Base-by-base conservation (phyloP, 2,113 vertebrate genomes). In the Bubo scandiacus region DNA sequence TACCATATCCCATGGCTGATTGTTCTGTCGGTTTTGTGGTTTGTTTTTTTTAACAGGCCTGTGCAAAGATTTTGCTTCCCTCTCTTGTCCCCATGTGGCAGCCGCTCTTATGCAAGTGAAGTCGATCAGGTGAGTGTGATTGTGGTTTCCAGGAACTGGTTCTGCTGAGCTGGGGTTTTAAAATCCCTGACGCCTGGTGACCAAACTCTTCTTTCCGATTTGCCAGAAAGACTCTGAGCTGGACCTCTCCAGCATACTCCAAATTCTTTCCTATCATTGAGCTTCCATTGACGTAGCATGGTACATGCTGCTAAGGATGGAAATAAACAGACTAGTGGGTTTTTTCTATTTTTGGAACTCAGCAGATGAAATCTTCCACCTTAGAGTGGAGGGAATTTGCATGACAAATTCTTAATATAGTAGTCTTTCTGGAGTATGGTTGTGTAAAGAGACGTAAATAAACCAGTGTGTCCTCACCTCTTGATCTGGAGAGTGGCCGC, bases 51-150 rank as follows among this genome's bases (percentile, higher is more conserved):
- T 84, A 66, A 65, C 92, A 98, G 98, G 67, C 58, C 36, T 3
- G 3, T 90, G 19, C 94, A 96, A 29, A 92, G 91, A 51, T 88
- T 95, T 79, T 88, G 61, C 66, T 82, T 97, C 42, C 83, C 94
- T 11, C 71, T 88, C 57, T 72, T 92, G 16, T 65, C 81, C 23
- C 79, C 91, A 0, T 13, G 22, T 45, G 71, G 94, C 71, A 83
- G 12, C 49, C 96, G 97, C n/a, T 94, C 94, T 36, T 98, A 98
- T 7, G 88, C 96, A 38, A 95, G 67, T n/a, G 89, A 97, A 11
- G 96, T 98, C 0, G 97, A 96, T 54, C 93, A 96, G 95, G 98
- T 98, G 97, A 98, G 98, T 96, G 63, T 84, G 57, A 75, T 23
- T 68, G 47, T 47, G 49, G 14, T 72, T 91, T 94, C 90, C 81